phyloP scores from a whole-genome alignment of 2,113 vertebrate species.

The Sphaerodactylus townsendi region DNA sequence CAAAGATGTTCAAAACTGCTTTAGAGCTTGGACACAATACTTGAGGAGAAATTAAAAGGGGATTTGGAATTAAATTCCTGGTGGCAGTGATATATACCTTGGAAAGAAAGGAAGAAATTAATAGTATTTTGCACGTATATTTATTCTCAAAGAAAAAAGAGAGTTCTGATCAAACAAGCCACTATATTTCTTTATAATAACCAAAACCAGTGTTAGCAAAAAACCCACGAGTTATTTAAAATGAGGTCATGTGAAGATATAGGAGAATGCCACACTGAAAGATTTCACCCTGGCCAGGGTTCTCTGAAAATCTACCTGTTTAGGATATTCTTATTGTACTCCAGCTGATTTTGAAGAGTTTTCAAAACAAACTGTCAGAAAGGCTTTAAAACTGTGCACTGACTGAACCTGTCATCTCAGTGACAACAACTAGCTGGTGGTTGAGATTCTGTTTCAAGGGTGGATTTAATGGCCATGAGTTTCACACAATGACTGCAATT shows the following conservation, averaged over 20 bases:
- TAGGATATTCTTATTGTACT: slow-evolving; percentile 2
- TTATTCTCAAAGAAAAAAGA: too few species aligned
- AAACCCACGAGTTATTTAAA: neutral
- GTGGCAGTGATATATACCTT: too few species aligned
- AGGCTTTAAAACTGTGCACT: neutral
- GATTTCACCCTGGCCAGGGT: slow-evolving; percentile 13
- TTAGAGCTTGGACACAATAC: too few species aligned
- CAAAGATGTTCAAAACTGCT: too few species aligned
- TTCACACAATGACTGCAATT: neutral
- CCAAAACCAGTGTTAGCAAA: neutral
- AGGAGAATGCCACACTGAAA: neutral
- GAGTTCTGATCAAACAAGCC: too few species aligned
- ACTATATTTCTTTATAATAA: too few species aligned
- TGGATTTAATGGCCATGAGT: neutral
- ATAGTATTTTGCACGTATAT: too few species aligned
- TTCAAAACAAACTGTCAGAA: slow-evolving; percentile 24
- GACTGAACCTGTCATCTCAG: neutral
- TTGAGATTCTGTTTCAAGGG: neutral
- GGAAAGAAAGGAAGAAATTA: too few species aligned
- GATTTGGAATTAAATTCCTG: too few species aligned
- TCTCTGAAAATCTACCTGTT: slow-evolving; percentile 1
- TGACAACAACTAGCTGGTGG: neutral
- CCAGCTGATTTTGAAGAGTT: neutral
- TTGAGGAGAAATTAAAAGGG: too few species aligned
- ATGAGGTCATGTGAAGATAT: neutral